Base-by-base conservation (phyloP, 2,797 vertebrate genomes). In the Gobionotothen gibberifrons region DNA sequence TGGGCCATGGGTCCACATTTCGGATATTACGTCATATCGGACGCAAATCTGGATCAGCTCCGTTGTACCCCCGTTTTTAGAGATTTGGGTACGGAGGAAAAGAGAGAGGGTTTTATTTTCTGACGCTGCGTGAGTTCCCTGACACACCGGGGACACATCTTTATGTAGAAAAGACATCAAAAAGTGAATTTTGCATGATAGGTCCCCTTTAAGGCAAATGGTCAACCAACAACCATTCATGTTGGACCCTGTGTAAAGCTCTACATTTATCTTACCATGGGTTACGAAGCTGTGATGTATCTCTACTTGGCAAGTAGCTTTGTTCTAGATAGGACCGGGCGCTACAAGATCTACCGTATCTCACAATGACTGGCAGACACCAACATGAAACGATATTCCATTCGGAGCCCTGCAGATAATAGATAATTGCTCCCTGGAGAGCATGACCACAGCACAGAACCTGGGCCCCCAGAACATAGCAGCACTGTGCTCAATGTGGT, bases 401-500 rank as follows among this genome's bases (percentile, higher is more conserved):
- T 42, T 58, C 76, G 77, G 79, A 83, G 82, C 63, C 46, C 21
- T 58, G 61, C 62, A 63, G 71, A 69, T 86, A 70, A 82, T 60
- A 66, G 78, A 86, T 90, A 90, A 89, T 90, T 84, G 82, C 69
- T 82, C 89, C 82, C 82, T 52, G 57, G 85, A 79, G 90, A 81
- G 71, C 39, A n/a, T 13, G 53, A 60, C 70, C 44, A 36, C 21
- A 17, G 62, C 79, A 32, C 66, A 39, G 32, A 76, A 46, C 54
- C 68, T 16, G 0, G 32, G 58, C 54, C 54, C 59, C 55, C 32
- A 68, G 56, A 66, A 84, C 67, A 59, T 26, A 17, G 58, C 55
- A 52, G 54, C 43, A 42, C 57, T 59, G 43, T 13, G 26, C 76
- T 76, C 49, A 47, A 44, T 46, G 0, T 19, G 51, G 42, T 74